These are phyloP conservation scores for Barnardius zonarius DNA, from an alignment of 2,113 vertebrate species.

Conservation along the genomic window DNA sequence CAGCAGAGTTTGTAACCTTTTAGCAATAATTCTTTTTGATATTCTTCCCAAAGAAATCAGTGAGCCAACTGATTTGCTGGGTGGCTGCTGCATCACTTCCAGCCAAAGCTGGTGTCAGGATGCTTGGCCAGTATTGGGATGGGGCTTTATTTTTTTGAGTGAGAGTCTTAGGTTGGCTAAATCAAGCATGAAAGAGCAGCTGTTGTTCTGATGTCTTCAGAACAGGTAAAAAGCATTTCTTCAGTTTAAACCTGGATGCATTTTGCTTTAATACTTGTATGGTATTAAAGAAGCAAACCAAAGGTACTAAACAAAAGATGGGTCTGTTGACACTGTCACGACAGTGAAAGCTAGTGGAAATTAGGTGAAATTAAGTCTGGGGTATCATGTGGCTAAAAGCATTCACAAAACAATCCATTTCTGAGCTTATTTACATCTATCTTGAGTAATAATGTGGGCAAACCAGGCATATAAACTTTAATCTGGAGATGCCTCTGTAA, in stretches of 20 bases:
- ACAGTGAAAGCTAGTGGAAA: neutral
- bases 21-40: neutral
- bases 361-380: neutral
- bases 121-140: neutral
- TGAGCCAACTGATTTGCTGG: neutral
- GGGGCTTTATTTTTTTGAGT: neutral
- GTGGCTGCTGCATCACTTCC: neutral
- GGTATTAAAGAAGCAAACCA: neutral
- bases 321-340: neutral
- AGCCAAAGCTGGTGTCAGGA: neutral
- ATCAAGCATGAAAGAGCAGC: neutral
- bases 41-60: neutral
- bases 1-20: neutral
- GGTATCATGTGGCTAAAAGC: neutral
- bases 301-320: neutral
- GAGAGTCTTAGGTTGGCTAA: neutral
- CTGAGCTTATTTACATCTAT: neutral
- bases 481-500: neutral
- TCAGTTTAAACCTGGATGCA: neutral
- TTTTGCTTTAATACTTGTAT: neutral
- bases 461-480: neutral
- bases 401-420: neutral
- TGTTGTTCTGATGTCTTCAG: neutral
- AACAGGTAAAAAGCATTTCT: neutral
- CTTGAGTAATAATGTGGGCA: neutral